Evolutionary conservation across 1,140 invertebrate genomes (phyloP).

Genomic region (Camponotus floridanus): DNA sequence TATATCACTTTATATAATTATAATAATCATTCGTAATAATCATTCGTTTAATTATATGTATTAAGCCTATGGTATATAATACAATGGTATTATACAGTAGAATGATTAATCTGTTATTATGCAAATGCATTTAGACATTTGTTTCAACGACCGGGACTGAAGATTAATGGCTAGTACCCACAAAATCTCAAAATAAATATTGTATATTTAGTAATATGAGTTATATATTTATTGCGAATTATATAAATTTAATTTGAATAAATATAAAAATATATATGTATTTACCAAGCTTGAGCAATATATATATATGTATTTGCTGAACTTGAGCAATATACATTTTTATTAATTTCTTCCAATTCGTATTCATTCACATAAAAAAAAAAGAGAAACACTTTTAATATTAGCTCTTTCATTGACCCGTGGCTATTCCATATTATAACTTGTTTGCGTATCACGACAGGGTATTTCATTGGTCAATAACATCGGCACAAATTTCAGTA

Average conservation of each 20-base stretch:
- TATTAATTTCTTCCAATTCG: slow-evolving; percentile 36
- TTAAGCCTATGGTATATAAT: not conserved
- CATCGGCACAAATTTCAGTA: slow-evolving; percentile 29
- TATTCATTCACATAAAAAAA: not conserved
- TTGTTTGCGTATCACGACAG: slow-evolving; percentile 41
- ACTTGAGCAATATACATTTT: slow-evolving; percentile 7
- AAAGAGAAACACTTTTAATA: slow-evolving; percentile 49
- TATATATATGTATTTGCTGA: not conserved
- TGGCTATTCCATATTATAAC: slow-evolving; percentile 52
- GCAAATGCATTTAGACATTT: slow-evolving; percentile 11
- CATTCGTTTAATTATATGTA: not conserved
- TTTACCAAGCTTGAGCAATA: too few relatives aligned
- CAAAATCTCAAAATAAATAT: not conserved
- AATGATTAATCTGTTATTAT: slow-evolving; percentile 15
- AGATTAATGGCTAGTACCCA: slow-evolving; percentile 22
- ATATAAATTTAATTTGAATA: not conserved
- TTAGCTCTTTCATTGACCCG: slow-evolving; percentile 51
- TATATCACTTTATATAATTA: not conserved
- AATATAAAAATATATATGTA: too few relatives aligned
- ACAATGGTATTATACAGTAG: not conserved
- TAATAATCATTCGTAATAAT: not conserved
- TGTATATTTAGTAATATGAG: not conserved
- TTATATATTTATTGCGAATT: slow-evolving; percentile 9
- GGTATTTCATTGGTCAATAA: slow-evolving; percentile 44
- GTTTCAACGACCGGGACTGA: not conserved